phyloP scores from a whole-genome alignment of 2,113 vertebrate genomes.

The Butastur rufipennis region DNA sequence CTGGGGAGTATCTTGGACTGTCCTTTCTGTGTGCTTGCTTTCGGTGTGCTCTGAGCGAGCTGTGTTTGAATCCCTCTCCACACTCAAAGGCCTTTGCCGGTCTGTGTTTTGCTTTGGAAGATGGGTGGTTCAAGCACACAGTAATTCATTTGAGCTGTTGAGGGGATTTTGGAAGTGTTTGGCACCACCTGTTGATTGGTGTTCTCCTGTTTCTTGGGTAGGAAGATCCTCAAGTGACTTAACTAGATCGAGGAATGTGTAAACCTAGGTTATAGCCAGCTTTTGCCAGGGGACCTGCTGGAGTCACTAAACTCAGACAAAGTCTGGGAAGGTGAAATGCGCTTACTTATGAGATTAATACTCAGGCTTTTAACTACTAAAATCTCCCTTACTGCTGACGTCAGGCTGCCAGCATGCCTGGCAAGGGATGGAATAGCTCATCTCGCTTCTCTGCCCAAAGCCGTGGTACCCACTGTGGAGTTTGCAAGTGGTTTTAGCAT shows the following conservation, averaged over 20 bases:
- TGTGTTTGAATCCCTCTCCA: neutral
- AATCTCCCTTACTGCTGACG: neutral
- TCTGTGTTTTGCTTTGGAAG: neutral
- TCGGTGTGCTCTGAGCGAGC: neutral
- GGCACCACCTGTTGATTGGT: fast-evolving
- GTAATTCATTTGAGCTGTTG: neutral
- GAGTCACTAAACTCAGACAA: neutral
- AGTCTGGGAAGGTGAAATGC: neutral
- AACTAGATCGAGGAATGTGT: fast-evolving
- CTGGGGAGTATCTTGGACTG: neutral
- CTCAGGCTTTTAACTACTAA: neutral
- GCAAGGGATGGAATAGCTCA: neutral
- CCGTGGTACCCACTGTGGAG: neutral
- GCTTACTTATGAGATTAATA: neutral
- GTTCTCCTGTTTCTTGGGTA: neutral
- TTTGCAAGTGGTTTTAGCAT: neutral
- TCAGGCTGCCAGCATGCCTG: neutral
- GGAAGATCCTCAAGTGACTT: neutral
- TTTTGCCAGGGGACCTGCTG: neutral
- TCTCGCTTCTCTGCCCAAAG: neutral
- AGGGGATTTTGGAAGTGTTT: neutral
- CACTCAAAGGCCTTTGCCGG: fast-evolving
- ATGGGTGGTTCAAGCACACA: neutral
- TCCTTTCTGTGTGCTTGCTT: neutral
- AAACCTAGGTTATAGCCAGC: neutral